Conservation (phyloP, 2,113 vertebrate species). For the Scomber japonicus region DNA sequence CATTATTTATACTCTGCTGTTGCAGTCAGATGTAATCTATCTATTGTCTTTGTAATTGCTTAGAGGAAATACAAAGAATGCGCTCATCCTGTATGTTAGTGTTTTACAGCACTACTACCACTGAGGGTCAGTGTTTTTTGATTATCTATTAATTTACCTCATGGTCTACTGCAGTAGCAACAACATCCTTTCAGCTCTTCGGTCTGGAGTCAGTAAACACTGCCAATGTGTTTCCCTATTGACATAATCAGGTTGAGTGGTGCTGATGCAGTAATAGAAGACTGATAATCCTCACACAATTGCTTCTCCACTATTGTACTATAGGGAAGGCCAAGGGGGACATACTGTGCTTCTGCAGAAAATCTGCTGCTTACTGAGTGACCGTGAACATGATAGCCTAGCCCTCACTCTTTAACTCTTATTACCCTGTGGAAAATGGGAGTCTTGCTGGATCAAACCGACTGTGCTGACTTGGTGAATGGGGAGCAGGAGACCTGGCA, state of each 20-base stretch:
- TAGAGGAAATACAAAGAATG: slow-evolving; percentile 34
- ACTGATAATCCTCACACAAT: slow-evolving; percentile 77
- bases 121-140: slow-evolving; percentile 64
- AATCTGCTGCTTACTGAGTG: slow-evolving; percentile 69
- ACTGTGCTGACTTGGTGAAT: slow-evolving; percentile 47
- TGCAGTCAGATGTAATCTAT: slow-evolving; percentile 57
- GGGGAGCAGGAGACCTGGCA: neutral
- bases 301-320: slow-evolving; percentile 59
- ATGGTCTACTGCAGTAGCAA: slow-evolving; percentile 39
- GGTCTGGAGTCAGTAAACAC: slow-evolving; percentile 61
- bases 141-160: slow-evolving; percentile 77
- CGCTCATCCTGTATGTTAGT: slow-evolving; percentile 15
- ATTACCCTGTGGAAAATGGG: slow-evolving; percentile 71
- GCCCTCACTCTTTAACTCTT: slow-evolving; percentile 73
- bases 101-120: slow-evolving; percentile 39
- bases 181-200: slow-evolving; percentile 32
- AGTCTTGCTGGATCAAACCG: slow-evolving; percentile 63
- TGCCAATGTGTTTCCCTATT: slow-evolving; percentile 67
- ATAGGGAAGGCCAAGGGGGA: slow-evolving; percentile 60
- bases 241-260: slow-evolving; percentile 77
- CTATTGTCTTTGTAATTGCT: slow-evolving; percentile 52
- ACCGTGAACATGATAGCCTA: slow-evolving; percentile 67
- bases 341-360: slow-evolving; percentile 52
- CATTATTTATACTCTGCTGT: slow-evolving; percentile 54
- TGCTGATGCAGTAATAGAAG: slow-evolving; percentile 76